A percentile compares a stretch with the other conserved stretches of the same genome.
These are phyloP conservation scores for Saturnia japonica DNA, from an alignment of 2,888 invertebrate genomes.

Conservation along the genomic window DNA sequence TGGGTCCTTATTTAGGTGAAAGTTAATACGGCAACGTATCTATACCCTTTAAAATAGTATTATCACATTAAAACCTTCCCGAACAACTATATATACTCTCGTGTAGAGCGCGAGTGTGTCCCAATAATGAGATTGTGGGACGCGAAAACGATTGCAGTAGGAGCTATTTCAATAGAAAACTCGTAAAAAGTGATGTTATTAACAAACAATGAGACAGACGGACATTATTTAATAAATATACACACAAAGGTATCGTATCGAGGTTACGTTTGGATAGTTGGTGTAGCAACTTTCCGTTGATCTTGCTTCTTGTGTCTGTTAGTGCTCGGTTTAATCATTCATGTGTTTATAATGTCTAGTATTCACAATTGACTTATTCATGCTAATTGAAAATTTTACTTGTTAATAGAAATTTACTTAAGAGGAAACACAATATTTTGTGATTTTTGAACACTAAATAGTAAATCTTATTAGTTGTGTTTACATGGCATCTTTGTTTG, in stretches of 20 bases:
- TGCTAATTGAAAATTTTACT: too few species aligned
- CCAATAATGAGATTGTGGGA: background rate
- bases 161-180: background rate
- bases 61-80: background rate
- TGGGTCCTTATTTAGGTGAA: too few species aligned
- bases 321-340: background rate
- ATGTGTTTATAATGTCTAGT: too few species aligned
- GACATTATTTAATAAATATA: background rate
- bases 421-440: too few species aligned
- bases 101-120: background rate
- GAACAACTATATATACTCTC: background rate
- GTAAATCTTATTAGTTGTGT: too few species aligned
- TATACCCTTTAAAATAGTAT: too few species aligned
- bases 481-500: too few species aligned
- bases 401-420: too few species aligned
- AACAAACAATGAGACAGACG: background rate
- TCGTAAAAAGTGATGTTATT: background rate
- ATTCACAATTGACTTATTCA: background rate
- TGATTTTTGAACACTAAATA: too few species aligned
- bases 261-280: slow-evolving; percentile 1
- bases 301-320: background rate
- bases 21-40: too few species aligned
- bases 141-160: background rate
- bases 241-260: background rate
- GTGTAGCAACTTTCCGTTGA: background rate